A percentile compares a stretch with the other conserved stretches of the same genome.
Evolutionary conservation across 2,888 invertebrate species (phyloP).

Genomic region (Palloptera scutellata): DNA sequence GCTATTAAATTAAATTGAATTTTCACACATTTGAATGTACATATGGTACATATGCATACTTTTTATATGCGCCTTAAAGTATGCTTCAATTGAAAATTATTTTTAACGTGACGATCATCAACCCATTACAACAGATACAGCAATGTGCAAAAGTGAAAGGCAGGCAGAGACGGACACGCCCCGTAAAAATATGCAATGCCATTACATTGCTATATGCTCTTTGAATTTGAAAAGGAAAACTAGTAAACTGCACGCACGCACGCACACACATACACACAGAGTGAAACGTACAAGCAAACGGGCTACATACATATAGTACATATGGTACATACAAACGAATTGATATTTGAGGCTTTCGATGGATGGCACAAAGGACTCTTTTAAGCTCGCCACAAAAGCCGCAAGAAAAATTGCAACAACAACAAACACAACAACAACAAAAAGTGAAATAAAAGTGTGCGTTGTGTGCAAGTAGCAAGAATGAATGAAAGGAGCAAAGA

Average conservation of each 20-base stretch:
- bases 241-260: background rate
- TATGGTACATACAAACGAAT: conserved; percentile 13
- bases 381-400: conserved; percentile 1
- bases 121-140: no score
- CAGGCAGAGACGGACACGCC: background rate
- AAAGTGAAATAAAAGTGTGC: background rate
- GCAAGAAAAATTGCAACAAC: background rate
- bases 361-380: background rate
- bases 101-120: no score
- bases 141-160: no score
- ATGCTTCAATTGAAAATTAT: conserved; percentile 14
- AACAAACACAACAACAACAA: background rate
- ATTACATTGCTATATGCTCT: background rate
- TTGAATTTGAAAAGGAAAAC: background rate
- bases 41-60: conserved; percentile 21
- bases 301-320: background rate
- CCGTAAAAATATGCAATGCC: conserved; percentile 10
- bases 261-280: background rate
- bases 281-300: background rate
- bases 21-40: conserved; percentile 47
- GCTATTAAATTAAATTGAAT: conserved; percentile 46
- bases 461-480: no score
- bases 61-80: background rate
- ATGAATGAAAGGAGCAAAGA: background rate
- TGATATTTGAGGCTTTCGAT: conserved; percentile 20